Evolutionary conservation across 2,888 invertebrate species (phyloP).

Genomic region (Plemyria rubiginata): DNA sequence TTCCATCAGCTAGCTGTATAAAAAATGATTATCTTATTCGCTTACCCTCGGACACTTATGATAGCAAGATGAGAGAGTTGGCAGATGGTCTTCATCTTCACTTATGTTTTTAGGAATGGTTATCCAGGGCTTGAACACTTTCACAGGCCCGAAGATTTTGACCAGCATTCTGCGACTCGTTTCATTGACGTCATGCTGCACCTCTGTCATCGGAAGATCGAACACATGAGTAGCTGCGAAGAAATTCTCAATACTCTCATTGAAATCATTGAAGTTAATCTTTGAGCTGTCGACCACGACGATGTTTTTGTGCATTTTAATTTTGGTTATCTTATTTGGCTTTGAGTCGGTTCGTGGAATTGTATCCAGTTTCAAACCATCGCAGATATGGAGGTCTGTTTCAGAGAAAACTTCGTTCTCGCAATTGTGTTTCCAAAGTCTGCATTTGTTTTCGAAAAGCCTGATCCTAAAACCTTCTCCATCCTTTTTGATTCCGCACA

Average conservation of each 20-base stretch:
- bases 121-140: slow-evolving; percentile 63
- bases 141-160: slow-evolving; percentile 56
- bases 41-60: slow-evolving; percentile 72
- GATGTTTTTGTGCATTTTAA: slow-evolving; percentile 44
- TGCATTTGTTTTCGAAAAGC: slow-evolving; percentile 61
- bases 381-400: slow-evolving; percentile 62
- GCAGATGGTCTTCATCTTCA: slow-evolving; percentile 55
- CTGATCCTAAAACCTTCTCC: slow-evolving; percentile 61
- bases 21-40: background rate
- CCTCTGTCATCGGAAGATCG: slow-evolving; percentile 60
- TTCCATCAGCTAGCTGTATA: no score
- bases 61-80: slow-evolving; percentile 64
- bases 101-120: slow-evolving; percentile 57
- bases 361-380: slow-evolving; percentile 36
- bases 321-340: slow-evolving; percentile 11
- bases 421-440: slow-evolving; percentile 61
- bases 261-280: slow-evolving; percentile 56
- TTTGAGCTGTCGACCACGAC: slow-evolving; percentile 59
- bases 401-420: slow-evolving; percentile 47
- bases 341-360: background rate
- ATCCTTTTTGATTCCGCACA: slow-evolving; percentile 62
- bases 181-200: slow-evolving; percentile 47
- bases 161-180: slow-evolving; percentile 56
- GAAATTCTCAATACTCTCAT: slow-evolving; percentile 65
- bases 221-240: slow-evolving; percentile 68